Conservation (phyloP, 2,888 invertebrate genomes). For the Cyclophora albipunctata region DNA sequence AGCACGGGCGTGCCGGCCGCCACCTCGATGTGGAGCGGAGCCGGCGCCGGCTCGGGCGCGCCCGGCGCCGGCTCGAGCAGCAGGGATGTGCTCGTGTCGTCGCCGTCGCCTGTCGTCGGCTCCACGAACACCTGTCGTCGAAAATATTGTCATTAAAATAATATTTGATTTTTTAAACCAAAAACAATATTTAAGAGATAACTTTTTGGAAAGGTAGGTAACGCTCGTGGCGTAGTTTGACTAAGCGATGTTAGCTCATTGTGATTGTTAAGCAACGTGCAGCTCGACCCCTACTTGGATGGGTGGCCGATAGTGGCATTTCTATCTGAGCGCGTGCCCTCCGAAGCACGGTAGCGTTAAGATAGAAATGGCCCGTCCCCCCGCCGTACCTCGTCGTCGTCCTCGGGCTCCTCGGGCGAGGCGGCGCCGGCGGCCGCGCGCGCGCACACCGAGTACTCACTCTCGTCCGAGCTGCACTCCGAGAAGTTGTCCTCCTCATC, state of each 20-base stretch:
- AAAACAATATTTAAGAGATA: no score
- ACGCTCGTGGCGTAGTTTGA: no score
- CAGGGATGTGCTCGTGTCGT: conserved; percentile 55
- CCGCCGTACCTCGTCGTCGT: conserved; percentile 1
- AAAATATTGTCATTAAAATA: no score
- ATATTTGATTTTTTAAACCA: no score
- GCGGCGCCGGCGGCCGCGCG: conserved; percentile 21
- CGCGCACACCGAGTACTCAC: conserved; percentile 36
- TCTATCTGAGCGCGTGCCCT: no score
- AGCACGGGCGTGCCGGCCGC: conserved; percentile 64
- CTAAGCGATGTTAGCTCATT: no score
- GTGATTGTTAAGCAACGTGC: no score
- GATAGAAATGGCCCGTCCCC: no score
- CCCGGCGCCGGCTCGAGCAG: conserved; percentile 34
- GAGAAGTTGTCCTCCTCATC: conserved; percentile 50
- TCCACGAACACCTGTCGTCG: conserved; percentile 49
- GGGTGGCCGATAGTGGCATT: no score
- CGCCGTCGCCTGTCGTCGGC: conserved; percentile 45
- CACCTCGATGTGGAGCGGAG: conserved; percentile 49
- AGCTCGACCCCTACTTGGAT: no score
- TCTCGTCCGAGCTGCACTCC: conserved; percentile 53
- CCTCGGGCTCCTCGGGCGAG: conserved; percentile 11
- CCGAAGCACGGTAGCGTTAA: no score
- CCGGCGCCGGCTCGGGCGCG: conserved; percentile 4
- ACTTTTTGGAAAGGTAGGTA: no score